Evolutionary conservation across 2,113 vertebrate genomes (phyloP), one percentile per base, ranked within the genome.

Genomic region (Perca fluviatilis): DNA sequence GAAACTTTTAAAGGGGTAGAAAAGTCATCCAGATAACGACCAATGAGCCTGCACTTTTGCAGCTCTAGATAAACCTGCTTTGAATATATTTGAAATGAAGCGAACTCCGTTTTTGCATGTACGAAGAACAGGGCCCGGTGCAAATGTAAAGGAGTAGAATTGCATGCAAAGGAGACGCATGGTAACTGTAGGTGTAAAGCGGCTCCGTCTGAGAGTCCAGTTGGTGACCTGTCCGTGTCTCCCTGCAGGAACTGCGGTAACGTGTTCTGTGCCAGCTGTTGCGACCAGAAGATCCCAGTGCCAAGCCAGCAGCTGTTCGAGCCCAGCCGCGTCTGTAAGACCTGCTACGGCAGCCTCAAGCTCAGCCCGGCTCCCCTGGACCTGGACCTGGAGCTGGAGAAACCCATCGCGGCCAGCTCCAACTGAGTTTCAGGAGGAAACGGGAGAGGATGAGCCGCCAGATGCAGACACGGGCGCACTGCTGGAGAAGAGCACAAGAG

Each of bases 221-320:
- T 66, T 33, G 47, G 23, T 89, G 62, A 90, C 50, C n/a, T 1
- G 10, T 81, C 15, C 58, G 5, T 79, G 54, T 74, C 78, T 65
- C 61, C 8, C 69, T 78, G 53, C 84, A 99, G 98, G 98, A 99
- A 99, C 92, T 99, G 98, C 70, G 98, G 98, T 82, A 99, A 99
- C 0, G 97, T 99, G 77, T 99, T 99, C 94, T 99, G 98, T 79
- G 96, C 97, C 95, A 99, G 96, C 87, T 99, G 98, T 86, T 99
- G 98, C 79, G 97, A 99, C 93, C 98, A 99, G 97, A 99, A 99
- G 96, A 97, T 98, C 90, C 97, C 98, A 3, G 97, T 99, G 94
- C 98, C 98, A 78, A 99, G 97, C 84, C 98, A 99, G 95, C 98
- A 99, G 95, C 96, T 99, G 86, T 99, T 98, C 12, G 97, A 99